Percentiles rank a stretch among this genome's conserved stretches.
Conservation (phyloP, 1,140 invertebrate genomes). For the Eumeta japonica region DNA sequence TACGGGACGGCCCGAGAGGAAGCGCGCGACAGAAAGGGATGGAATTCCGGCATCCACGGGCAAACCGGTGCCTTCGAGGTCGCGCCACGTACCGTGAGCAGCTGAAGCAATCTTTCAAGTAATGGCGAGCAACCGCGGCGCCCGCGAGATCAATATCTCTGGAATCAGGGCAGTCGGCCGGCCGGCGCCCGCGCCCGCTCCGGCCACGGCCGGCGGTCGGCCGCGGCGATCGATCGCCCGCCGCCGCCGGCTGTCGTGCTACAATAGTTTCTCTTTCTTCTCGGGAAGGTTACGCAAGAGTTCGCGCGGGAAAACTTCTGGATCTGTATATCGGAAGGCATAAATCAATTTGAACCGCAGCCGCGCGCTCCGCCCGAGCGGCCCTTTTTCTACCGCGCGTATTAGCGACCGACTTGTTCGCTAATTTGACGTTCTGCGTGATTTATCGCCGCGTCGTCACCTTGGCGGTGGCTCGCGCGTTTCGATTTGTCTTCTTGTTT, state of each 20-base stretch:
- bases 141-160: constrained; percentile 34
- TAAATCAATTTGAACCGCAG: constrained; percentile 50
- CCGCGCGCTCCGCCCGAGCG: constrained; percentile 15
- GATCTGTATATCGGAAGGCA: constrained; percentile 36
- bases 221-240: constrained; percentile 19
- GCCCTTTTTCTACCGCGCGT: constrained; percentile 42
- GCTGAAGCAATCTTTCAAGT: constrained; percentile 8
- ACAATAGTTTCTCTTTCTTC: constrained; percentile 21
- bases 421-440: too few relatives aligned
- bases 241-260: constrained; percentile 17
- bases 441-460: too few relatives aligned
- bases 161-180: constrained; percentile 34
- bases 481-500: too few relatives aligned
- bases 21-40: too few relatives aligned
- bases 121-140: not conserved
- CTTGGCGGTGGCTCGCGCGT: too few relatives aligned
- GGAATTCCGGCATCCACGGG: too few relatives aligned
- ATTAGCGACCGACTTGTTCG: too few relatives aligned
- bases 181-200: too few relatives aligned
- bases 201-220: constrained; percentile 28
- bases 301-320: constrained; percentile 19
- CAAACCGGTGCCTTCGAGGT: too few relatives aligned
- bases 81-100: too few relatives aligned
- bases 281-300: constrained; percentile 11
- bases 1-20: too few relatives aligned